Evolutionary conservation across 2,888 invertebrate species (phyloP).

Genomic region (Syrista parreyssii): DNA sequence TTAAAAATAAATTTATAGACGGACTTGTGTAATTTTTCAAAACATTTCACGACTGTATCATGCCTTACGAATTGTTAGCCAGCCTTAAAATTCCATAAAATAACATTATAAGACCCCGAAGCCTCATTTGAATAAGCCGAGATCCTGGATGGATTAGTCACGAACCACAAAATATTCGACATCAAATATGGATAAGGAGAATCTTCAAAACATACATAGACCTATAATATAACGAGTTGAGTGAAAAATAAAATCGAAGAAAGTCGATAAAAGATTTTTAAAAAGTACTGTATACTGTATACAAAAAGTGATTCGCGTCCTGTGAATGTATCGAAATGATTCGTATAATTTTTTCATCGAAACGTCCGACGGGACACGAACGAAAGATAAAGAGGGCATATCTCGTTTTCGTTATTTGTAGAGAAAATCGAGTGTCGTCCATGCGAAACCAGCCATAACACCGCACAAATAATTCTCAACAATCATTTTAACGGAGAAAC

Average conservation of each 20-base stretch:
- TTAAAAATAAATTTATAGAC: background rate
- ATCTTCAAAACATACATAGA: background rate
- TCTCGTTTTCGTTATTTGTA: conserved; percentile 21
- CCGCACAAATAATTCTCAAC: conserved; percentile 7
- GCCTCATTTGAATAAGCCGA: background rate
- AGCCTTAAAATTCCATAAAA: background rate
- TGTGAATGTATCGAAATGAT: background rate
- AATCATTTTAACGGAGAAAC: background rate
- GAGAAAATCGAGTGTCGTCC: conserved; percentile 49
- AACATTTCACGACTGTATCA: background rate
- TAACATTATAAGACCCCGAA: background rate
- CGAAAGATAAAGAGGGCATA: background rate
- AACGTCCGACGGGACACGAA: background rate
- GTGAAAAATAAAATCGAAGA: background rate
- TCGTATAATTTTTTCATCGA: background rate
- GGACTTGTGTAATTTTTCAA: background rate
- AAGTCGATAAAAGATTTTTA: background rate
- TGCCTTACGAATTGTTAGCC: background rate
- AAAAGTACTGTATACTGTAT: background rate
- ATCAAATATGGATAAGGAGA: background rate
- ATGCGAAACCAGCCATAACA: conserved; percentile 47
- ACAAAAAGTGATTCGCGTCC: background rate
- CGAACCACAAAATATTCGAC: background rate
- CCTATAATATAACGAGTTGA: background rate
- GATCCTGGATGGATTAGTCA: background rate